Evolutionary conservation across 1,140 invertebrate genomes (phyloP), one percentile per base, ranked within the genome.

Genomic region (Battus philenor): DNA sequence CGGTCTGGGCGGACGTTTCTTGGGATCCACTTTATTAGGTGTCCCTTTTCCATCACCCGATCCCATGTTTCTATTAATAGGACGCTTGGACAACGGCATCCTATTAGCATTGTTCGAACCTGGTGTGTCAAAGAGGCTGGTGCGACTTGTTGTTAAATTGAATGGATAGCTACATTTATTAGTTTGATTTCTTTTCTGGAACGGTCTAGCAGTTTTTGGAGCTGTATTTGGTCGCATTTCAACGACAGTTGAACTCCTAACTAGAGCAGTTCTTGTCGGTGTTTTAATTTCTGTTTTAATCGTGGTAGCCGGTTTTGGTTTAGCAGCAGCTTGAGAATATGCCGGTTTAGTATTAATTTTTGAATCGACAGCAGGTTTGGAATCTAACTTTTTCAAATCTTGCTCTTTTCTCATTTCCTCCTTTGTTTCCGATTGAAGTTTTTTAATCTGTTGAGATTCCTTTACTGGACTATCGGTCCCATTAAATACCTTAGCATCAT

Each of bases 161-260:
- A 87, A 87, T 8, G 86, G 86, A 57, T 87, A 87, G 44, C 86
- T 87, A 39, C 86, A 84, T 68, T 82, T 84, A 39, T 44, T 80
- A 2, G 64, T 49, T 52, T 67, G 71, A 31, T 65, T 74, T 50
- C 68, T 71, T 50, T 71, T 80, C 17, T 71, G 68, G 36, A 63
- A 76, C 22, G 52, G 50, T 44, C 59, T 59, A 44, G 59, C 58
- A 20, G 62, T 45, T 59, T 68, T 77, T n/a, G 63, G 46, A 10
- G 44, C 50, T 8, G 63, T 38, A 22, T 33, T 62, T 0, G 76
- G 60, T 13, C 72, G 57, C 24, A 89, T 87, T 73, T 88, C 88
- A 2, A 87, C 83, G n/a, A 88, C 86, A 30, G 89, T 89, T 59
- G 88, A 89, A 59, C 88, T 89, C 63, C 88, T 71, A 10, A 79